These are phyloP conservation scores for Carcina quercana DNA, from an alignment of 2,888 invertebrate species.

Conservation along the genomic window DNA sequence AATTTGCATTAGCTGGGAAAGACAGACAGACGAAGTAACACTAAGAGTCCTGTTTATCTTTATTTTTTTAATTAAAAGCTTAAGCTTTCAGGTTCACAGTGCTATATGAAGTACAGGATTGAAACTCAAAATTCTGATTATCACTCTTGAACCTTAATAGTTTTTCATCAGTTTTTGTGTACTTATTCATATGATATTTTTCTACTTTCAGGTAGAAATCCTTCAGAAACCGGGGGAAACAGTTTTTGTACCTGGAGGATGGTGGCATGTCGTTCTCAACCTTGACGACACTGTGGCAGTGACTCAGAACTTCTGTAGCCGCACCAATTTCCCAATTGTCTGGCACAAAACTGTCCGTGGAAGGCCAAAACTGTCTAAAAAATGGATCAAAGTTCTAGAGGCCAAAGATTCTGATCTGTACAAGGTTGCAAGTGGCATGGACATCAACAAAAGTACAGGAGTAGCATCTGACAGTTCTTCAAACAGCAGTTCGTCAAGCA, in stretches of 20 bases:
- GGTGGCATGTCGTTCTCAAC: slow-evolving; percentile 99
- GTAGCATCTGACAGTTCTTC: slow-evolving; percentile 96
- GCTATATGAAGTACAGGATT: too few relatives aligned
- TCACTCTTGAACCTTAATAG: background rate
- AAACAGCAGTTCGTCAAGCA: slow-evolving; percentile 86
- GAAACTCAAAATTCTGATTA: too few relatives aligned
- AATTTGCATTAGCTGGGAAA: too few relatives aligned
- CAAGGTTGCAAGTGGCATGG: slow-evolving; percentile 86
- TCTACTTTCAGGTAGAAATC: slow-evolving; percentile 91
- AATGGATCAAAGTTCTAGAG: slow-evolving; percentile 86
- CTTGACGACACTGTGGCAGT: slow-evolving; percentile 97
- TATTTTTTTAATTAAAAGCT: too few relatives aligned
- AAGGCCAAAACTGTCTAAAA: slow-evolving; percentile 94
- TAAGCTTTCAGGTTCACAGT: too few relatives aligned
- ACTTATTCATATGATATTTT: slow-evolving; percentile 23
- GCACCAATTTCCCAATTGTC: slow-evolving; percentile 96
- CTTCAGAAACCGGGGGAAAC: slow-evolving; percentile 97
- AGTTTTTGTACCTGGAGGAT: slow-evolving; percentile 98
- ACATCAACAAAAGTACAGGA: slow-evolving; percentile 89
- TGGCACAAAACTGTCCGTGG: slow-evolving; percentile 99
- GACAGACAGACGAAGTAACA: too few relatives aligned
- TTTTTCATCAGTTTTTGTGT: background rate
- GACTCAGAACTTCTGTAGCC: slow-evolving; percentile 98
- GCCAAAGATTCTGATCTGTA: slow-evolving; percentile 86
- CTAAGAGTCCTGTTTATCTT: too few relatives aligned